Percentiles rank a stretch among this genome's conserved stretches.
These are phyloP conservation scores for Phocides pigmalion DNA, from an alignment of 1,140 invertebrate species.

Conservation along the genomic window DNA sequence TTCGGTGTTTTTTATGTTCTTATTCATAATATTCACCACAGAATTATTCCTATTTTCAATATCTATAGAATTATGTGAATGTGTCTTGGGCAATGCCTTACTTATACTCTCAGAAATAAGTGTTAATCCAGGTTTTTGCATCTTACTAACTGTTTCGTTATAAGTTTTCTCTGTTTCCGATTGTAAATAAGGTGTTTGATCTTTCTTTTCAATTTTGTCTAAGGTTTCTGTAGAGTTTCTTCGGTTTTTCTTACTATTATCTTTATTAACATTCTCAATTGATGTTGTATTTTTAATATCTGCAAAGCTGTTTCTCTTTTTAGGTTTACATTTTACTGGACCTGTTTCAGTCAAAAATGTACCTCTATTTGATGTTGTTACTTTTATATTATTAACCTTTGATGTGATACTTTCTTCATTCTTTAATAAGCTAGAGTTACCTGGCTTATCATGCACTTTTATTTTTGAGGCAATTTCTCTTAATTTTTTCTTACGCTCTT, in stretches of 20 bases:
- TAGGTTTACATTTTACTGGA: constrained; percentile 43
- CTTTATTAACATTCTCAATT: neutral
- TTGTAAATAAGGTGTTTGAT: too few species aligned
- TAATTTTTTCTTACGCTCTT: constrained; percentile 70
- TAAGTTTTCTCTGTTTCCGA: too few species aligned
- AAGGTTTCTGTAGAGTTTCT: too few species aligned
- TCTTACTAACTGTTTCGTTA: too few species aligned
- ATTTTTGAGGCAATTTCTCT: constrained; percentile 69
- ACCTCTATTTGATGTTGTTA: constrained; percentile 61
- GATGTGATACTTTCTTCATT: constrained; percentile 38
- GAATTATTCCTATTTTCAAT: neutral
- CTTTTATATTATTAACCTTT: constrained; percentile 56
- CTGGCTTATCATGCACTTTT: constrained; percentile 44
- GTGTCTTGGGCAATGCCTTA: too few species aligned
- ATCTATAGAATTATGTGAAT: too few species aligned
- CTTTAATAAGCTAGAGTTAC: constrained; percentile 24
- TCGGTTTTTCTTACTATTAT: neutral
- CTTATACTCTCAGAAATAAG: too few species aligned
- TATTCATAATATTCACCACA: neutral
- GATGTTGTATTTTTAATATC: neutral
- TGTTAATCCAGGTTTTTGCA: too few species aligned
- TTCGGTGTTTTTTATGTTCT: neutral
- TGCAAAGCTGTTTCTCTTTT: constrained; percentile 40
- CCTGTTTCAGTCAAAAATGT: constrained; percentile 57
- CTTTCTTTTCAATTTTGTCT: too few species aligned